Conservation (phyloP, 2,113 vertebrate genomes). For the Guaruba guarouba region DNA sequence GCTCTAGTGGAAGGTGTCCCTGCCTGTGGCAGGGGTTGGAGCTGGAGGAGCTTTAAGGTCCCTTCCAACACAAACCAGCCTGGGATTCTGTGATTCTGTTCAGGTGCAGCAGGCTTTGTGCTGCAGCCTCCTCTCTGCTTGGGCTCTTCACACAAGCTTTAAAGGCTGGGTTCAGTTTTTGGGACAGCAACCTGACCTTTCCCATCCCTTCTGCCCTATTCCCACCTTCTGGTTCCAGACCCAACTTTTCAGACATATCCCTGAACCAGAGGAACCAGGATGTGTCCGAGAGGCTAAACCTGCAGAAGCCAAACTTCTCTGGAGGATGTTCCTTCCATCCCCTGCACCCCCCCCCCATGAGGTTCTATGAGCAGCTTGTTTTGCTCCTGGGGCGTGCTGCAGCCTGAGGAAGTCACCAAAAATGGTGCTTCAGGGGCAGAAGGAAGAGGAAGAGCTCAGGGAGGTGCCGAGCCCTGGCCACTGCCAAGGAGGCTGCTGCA, state of each 20-base stretch:
- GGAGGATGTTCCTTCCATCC: rapidly evolving
- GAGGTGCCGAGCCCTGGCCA: background rate
- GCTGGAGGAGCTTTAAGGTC: rapidly evolving
- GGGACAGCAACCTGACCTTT: background rate
- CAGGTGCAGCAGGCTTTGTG: background rate
- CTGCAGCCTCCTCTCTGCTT: rapidly evolving
- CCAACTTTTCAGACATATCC: background rate
- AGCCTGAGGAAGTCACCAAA: conserved; percentile 44
- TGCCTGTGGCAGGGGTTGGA: rapidly evolving
- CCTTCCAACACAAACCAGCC: background rate
- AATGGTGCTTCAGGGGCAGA: background rate
- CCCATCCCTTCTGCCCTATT: background rate
- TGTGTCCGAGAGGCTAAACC: background rate
- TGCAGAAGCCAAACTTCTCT: background rate
- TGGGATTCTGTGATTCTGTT: background rate
- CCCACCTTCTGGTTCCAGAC: background rate
- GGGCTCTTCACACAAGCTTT: background rate
- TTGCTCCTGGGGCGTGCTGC: background rate
- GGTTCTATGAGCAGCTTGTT: background rate
- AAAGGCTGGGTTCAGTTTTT: background rate
- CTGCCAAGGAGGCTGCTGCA: background rate
- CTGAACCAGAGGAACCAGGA: background rate
- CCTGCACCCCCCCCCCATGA: background rate
- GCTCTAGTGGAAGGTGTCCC: background rate
- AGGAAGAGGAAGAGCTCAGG: conserved; percentile 37